Evolutionary conservation across 1,140 invertebrate genomes (phyloP), one percentile per base, ranked within the genome.

Genomic region (Micrasema minimum): DNA sequence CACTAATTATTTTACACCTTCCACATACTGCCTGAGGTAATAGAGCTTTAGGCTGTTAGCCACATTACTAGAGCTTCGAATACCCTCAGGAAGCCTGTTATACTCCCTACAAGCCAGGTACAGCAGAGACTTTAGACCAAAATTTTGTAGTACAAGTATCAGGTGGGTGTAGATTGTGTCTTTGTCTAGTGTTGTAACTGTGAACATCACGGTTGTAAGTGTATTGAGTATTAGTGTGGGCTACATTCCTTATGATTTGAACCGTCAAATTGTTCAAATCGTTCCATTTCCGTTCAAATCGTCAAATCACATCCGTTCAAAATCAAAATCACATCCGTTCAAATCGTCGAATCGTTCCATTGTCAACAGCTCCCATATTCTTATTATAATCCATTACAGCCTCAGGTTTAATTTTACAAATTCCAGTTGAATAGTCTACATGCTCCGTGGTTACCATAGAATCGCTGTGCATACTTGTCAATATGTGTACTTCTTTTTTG

Each of bases 321-420:
- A 38, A 5, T 48, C 14, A 5, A 6, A n/a, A n/a, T 6, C 6
- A 48, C 45, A 9, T 6, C 14, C 16, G 14, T 9, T n/a, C 6
- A 48, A 48, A n/a, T n/a, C 45, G 5, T 9, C 4, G 5, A 48
- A 9, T 48, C 45, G 11, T 5, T 48, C 45, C 48, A 16, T 51
- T 51, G 22, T 51, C 48, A 10, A 51, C 20, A 51, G 48, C 48
- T 11, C 18, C 22, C 48, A 51, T 51, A 12, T 51, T 51, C 18
- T 51, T 51, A 7, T n/a, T 20, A 22, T 51, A 51, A 22, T 51
- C 48, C 16, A 51, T 11, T 18, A 51, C 48, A 5, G 22, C 48
- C 22, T 18, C 48, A 16, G 48, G 48, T 51, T 51, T 51, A 18
- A 51, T 51, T 51, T 51, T 51, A 51, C 12, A 16, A 18, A 18